Evolutionary conservation across 1,140 invertebrate species (phyloP).

Genomic region (Lepidurus apus): DNA sequence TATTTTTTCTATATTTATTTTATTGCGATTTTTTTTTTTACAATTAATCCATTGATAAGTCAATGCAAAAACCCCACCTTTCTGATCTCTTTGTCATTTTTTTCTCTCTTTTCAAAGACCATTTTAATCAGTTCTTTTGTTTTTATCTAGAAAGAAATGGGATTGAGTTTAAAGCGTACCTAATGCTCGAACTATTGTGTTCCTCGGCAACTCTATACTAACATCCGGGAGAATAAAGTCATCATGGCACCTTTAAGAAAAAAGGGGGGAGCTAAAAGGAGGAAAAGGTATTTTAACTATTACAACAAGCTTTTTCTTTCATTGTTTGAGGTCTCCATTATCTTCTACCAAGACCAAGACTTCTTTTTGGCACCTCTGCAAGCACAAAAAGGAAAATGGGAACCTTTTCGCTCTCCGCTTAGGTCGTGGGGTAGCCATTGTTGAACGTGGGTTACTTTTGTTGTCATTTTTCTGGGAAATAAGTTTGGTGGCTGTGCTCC

Average conservation of each 20-base stretch:
- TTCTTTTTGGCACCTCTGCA: background rate
- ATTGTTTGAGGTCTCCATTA: slow-evolving; percentile 22
- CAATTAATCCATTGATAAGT: background rate
- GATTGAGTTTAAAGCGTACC: background rate
- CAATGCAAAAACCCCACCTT: background rate
- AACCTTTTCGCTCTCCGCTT: background rate
- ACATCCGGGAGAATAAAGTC: slow-evolving; percentile 21
- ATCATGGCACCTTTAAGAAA: background rate
- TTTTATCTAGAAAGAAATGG: background rate
- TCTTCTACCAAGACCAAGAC: background rate
- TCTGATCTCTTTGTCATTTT: background rate
- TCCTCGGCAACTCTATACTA: slow-evolving; percentile 3
- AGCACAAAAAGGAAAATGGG: background rate
- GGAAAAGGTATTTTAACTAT: slow-evolving; percentile 20
- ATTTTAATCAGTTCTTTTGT: background rate
- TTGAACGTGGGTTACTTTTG: background rate
- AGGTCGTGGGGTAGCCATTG: background rate
- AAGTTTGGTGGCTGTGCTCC: background rate
- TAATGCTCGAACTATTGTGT: background rate
- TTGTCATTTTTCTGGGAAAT: slow-evolving; percentile 7
- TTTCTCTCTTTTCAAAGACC: background rate
- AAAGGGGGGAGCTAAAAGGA: background rate
- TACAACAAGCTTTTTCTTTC: slow-evolving; percentile 19
- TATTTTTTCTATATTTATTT: too few relatives aligned
- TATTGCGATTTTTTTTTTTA: background rate